Base-by-base conservation (phyloP, 2,888 invertebrate genomes). In the Dendrolimus pini region DNA sequence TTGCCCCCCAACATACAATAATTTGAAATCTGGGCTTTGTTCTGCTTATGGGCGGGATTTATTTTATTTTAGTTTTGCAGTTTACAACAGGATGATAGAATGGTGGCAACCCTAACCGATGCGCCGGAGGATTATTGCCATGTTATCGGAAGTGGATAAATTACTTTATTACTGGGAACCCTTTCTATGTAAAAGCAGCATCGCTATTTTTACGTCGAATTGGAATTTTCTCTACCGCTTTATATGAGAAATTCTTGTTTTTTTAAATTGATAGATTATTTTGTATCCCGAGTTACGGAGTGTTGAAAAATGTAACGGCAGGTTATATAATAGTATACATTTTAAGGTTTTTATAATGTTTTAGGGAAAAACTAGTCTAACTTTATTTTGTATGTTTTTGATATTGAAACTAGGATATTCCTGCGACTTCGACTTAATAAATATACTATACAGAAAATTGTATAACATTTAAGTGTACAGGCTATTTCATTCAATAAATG, bases 61-160 rank as follows among this genome's bases (percentile, higher is more conserved):
- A 18, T 18, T 18, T 18, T 3, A 18, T 18, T 2, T 18, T 18
- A 18, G 18, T 18, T 3, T 18, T 18, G 18, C 18, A 18, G 18
- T 18, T 18, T 18, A 18, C 18, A 18, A 18, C 18, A 18, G 18
- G 2, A 18, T 18, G 18, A 2, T 18, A 18, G 18, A 18, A 55
- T 54, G 54, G 10, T 54, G 56, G 53, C 30, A 56, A 55, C 56
- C 62, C 60, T 63, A 61, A 60, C 60, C 60, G 67, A 67, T 66
- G 71, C 72, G 74, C 72, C 68, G 66, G 65, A 65, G 81, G 85
- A 86, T 88, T 86, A 87, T 85, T 85, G 78, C 75, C 81, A 47
- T 78, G 82, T 83, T 88, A 87, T 87, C 87, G 85, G 77, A 77
- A 84, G 78, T 83, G 85, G 85, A 84, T 88, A 87, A 86, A 88